These are phyloP conservation scores for Rhyacichthys aspro DNA, from an alignment of 2,797 vertebrate genomes.

Conservation along the genomic window DNA sequence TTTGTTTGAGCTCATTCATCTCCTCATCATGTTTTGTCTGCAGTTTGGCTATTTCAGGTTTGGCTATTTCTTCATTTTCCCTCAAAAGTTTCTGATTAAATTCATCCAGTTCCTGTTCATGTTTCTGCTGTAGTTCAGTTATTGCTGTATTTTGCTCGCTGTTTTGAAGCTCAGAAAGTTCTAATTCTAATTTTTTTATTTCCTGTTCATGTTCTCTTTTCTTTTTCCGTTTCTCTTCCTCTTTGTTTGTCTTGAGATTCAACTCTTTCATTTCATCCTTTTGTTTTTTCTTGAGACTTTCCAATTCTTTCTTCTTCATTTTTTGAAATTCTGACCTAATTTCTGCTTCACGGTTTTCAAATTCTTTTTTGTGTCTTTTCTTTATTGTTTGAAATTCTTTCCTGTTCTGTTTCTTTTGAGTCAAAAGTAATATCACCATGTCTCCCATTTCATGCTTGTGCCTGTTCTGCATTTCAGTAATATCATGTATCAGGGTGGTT, in stretches of 20 bases:
- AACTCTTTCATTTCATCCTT: no score
- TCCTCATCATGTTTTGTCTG: background rate
- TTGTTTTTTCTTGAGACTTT: no score
- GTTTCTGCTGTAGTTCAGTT: background rate
- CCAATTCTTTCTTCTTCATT: no score
- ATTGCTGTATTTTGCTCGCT: background rate
- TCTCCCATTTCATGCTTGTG: background rate
- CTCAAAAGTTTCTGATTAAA: background rate
- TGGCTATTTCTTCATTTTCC: background rate
- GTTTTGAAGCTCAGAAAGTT: no score
- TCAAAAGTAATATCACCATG: background rate
- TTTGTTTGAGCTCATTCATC: background rate
- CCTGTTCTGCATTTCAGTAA: background rate
- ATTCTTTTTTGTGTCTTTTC: no score
- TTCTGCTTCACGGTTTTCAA: background rate
- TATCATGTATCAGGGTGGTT: no score
- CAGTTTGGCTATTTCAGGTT: background rate
- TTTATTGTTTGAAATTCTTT: no score
- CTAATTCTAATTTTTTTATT: no score
- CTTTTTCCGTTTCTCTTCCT: no score
- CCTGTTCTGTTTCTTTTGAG: background rate
- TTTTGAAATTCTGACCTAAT: background rate
- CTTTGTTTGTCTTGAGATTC: background rate
- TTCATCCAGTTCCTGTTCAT: background rate
- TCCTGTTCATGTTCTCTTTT: no score